Evolutionary conservation across 2,113 vertebrate genomes (phyloP), one percentile per base, ranked within the genome.

Genomic region (Benitochromis conjunctus): DNA sequence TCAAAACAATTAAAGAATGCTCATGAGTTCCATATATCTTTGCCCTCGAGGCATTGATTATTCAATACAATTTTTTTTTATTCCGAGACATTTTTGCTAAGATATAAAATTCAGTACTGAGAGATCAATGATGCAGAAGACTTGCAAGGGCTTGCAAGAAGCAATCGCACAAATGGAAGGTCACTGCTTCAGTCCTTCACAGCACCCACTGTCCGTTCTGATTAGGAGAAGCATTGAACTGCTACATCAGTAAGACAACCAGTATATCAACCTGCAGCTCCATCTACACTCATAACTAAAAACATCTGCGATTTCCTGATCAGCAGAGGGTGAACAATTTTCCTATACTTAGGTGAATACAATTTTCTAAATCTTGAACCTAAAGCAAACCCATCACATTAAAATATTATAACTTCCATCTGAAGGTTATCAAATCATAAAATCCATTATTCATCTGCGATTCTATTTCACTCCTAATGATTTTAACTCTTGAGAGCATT

Each of bases 111-210:
- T 81, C 53, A 14, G 24, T 18, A 53, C 26, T 12, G 55, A 74
- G 56, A 80, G 79, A 87, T 79, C 74, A 84, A 36, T 84, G 88
- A 71, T 82, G 51, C 84, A 85, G 86, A 60, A 69, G 82, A 86
- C 26, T 76, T 57, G 69, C 79, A 81, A 41, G n/a, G 54, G 76
- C 41, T 26, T 80, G 81, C 43, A 57, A 83, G 85, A 89, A 64
- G 79, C 87, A 88, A 85, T 92, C 31, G 64, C 77, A 83, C 81
- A 90, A 92, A 92, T 91, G 87, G 88, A 92, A 91, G 90, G 85
- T 91, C 87, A 85, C 81, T 24, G 85, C 83, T 79, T 55, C 43
- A 66, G 80, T 81, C 78, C 62, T 91, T 90, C 81, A 79, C 80
- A 88, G 86, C 87, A 79, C 77, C 57, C 85, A 13, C 80, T 82